phyloP scores from a whole-genome alignment of 2,113 vertebrate genomes.

The Castor canadensis region DNA sequence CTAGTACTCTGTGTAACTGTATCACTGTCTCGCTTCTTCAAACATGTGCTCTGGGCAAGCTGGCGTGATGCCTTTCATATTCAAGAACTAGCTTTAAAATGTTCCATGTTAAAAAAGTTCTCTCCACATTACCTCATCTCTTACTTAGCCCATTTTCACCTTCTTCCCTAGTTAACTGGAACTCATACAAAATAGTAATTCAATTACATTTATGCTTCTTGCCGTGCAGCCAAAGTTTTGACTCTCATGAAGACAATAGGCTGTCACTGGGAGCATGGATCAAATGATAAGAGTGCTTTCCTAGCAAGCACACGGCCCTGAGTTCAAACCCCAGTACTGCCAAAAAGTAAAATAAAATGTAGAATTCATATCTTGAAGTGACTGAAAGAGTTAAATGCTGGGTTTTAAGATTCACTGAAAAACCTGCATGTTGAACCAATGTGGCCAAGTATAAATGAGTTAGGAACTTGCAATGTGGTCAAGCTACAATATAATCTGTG shows the following conservation, averaged over 20 bases:
- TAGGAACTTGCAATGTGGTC: neutral
- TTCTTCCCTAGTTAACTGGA: neutral
- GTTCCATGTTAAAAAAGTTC: neutral
- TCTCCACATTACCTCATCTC: neutral
- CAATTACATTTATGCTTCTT: neutral
- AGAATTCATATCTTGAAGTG: neutral
- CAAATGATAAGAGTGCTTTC: too few species aligned
- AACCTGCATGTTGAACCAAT: neutral
- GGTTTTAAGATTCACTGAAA: neutral
- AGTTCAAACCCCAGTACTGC: too few species aligned
- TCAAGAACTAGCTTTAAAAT: neutral
- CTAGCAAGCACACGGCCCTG: too few species aligned
- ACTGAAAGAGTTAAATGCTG: neutral
- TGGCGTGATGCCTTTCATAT: neutral
- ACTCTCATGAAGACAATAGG: neutral
- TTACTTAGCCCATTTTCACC: neutral
- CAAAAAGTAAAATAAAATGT: constrained; percentile 20
- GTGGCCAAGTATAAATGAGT: neutral
- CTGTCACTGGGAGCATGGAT: too few species aligned
- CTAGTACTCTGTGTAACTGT: neutral
- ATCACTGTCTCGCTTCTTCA: neutral
- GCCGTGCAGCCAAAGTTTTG: neutral
- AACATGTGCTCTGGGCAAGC: neutral
- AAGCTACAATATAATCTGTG: neutral
- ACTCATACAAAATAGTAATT: neutral